These are phyloP conservation scores for Acanthococcus lagerstroemiae DNA, from an alignment of 2,888 invertebrate species.

Conservation along the genomic window DNA sequence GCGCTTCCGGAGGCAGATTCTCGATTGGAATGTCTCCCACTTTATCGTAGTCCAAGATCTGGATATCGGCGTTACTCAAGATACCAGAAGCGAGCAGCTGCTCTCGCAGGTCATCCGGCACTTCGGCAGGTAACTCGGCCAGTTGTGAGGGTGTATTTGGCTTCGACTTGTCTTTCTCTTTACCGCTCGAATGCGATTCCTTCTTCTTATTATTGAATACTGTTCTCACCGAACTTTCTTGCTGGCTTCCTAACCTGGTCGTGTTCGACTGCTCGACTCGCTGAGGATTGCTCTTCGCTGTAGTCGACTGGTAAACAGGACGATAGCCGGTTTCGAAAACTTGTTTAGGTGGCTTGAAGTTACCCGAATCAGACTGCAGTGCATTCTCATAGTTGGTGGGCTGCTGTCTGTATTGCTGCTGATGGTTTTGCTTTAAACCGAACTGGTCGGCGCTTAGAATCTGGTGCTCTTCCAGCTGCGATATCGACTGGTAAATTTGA, in stretches of 20 bases:
- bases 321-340: background rate
- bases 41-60: constrained; percentile 77
- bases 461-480: constrained; percentile 67
- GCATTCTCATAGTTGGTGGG: background rate
- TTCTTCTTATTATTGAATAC: background rate
- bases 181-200: background rate
- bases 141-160: constrained; percentile 39
- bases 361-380: background rate
- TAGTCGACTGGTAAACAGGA: background rate
- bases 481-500: constrained; percentile 63
- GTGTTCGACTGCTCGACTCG: background rate
- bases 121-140: constrained; percentile 61
- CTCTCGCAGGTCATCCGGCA: constrained; percentile 73
- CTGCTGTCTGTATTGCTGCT: background rate
- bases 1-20: constrained; percentile 70
- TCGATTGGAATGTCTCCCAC: constrained; percentile 75
- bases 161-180: constrained; percentile 40
- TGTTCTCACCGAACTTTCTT: too few species aligned
- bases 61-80: constrained; percentile 75
- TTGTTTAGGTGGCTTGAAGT: constrained; percentile 7
- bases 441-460: constrained; percentile 38
- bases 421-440: constrained; percentile 19
- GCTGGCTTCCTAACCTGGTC: background rate
- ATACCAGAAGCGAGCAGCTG: constrained; percentile 77
- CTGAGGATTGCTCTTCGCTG: background rate